These are phyloP conservation scores for Celastrina argiolus DNA, from an alignment of 2,888 invertebrate genomes.

Conservation along the genomic window DNA sequence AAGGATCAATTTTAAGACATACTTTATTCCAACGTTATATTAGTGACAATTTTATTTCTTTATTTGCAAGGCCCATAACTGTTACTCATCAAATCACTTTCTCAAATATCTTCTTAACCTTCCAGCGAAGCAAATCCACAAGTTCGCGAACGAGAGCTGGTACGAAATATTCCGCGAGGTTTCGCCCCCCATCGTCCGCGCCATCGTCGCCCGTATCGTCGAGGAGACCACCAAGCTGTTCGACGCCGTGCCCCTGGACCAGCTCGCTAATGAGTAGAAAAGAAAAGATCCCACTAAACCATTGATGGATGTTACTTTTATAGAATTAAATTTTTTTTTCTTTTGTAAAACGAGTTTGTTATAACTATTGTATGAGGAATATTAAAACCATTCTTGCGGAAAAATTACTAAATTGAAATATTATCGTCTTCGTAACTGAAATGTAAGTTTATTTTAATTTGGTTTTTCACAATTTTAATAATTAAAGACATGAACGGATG, in stretches of 20 bases:
- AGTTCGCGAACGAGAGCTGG: conserved; percentile 62
- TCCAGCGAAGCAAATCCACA: conserved; percentile 53
- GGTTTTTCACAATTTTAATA: too few relatives aligned
- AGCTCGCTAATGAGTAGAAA: conserved; percentile 37
- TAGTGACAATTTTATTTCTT: too few relatives aligned
- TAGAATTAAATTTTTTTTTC: neutral
- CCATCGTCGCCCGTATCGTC: conserved; percentile 50
- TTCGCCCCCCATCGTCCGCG: conserved; percentile 61
- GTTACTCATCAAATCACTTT: neutral
- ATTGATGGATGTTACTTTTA: neutral
- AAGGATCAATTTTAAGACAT: too few relatives aligned
- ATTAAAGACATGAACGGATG: too few relatives aligned
- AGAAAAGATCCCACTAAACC: neutral
- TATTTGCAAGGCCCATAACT: too few relatives aligned
- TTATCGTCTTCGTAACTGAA: too few relatives aligned
- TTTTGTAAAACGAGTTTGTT: too few relatives aligned
- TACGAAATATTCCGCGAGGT: conserved; percentile 60
- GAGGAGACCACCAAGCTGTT: conserved; percentile 53
- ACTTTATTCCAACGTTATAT: too few relatives aligned
- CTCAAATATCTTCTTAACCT: conserved; percentile 22
- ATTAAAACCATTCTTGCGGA: too few relatives aligned
- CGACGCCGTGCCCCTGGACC: conserved; percentile 46
- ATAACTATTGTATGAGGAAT: too few relatives aligned
- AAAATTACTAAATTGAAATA: too few relatives aligned
- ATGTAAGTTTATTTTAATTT: too few relatives aligned